A percentile compares a stretch with the other conserved stretches of the same genome.
Evolutionary conservation across 2,888 invertebrate genomes (phyloP).

Genomic region (Aproaerema taeniolella): DNA sequence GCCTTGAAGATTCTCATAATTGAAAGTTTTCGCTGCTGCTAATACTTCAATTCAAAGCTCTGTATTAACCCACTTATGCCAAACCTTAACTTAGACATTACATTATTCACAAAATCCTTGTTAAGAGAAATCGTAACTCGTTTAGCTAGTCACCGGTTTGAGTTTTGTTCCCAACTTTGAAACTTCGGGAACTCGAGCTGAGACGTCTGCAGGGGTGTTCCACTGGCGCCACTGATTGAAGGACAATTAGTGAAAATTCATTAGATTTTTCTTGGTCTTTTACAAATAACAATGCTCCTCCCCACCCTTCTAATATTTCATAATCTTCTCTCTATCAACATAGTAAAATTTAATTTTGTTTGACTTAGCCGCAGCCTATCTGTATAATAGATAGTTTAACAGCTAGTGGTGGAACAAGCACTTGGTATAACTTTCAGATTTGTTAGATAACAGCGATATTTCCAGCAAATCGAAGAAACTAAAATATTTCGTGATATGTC

Average conservation of each 20-base stretch:
- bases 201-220: background rate
- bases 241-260: slow-evolving; percentile 9
- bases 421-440: background rate
- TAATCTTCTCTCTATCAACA: too few species aligned
- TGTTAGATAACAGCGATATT: background rate
- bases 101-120: background rate
- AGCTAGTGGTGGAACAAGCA: too few species aligned
- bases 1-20: too few species aligned
- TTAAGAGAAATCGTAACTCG: slow-evolving; percentile 4
- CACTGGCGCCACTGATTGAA: slow-evolving; percentile 6
- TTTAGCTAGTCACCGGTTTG: slow-evolving; percentile 2
- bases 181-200: background rate
- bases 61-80: background rate
- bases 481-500: slow-evolving; percentile 26
- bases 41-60: background rate
- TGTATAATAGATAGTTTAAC: too few species aligned
- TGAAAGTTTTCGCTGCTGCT: background rate
- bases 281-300: too few species aligned
- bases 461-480: slow-evolving; percentile 2
- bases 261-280: too few species aligned
- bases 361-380: too few species aligned
- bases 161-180: slow-evolving; percentile 2
- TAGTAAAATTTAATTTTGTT: too few species aligned
- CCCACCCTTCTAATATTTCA: too few species aligned
- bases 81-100: background rate